A percentile compares a stretch with the other conserved stretches of the same genome.
phyloP scores from a whole-genome alignment of 2,113 vertebrate species.

The Stomatorhinus ivindoensis region DNA sequence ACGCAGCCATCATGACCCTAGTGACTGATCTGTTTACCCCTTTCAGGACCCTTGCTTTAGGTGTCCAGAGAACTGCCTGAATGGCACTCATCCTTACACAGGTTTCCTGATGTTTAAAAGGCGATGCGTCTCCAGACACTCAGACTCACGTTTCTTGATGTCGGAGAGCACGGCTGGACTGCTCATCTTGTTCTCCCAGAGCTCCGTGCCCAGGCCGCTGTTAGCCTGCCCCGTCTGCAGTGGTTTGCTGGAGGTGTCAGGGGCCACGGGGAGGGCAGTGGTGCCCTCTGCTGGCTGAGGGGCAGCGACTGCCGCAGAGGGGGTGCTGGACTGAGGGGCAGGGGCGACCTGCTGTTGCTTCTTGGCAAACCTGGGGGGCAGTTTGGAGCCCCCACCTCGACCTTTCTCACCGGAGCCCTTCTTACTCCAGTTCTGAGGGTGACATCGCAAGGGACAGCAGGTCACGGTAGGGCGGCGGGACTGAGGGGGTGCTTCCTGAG shows the following conservation, averaged over 20 bases:
- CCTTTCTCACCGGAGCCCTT: conserved; percentile 84
- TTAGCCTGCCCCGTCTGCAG: conserved; percentile 63
- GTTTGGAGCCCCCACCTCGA: conserved; percentile 79
- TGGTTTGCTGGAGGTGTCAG: conserved; percentile 69
- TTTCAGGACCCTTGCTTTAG: not conserved
- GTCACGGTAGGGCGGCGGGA: not conserved
- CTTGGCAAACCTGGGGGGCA: conserved; percentile 94
- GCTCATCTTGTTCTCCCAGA: conserved; percentile 90
- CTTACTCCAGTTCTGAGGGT: conserved; percentile 84
- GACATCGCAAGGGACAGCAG: not conserved
- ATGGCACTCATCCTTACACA: not conserved
- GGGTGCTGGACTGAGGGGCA: conserved; percentile 26
- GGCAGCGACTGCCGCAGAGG: conserved; percentile 10
- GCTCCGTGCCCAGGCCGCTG: conserved; percentile 71
- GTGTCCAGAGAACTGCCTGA: not conserved
- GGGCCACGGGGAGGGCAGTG: conserved; percentile 48
- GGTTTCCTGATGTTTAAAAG: not conserved
- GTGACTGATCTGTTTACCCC: not conserved
- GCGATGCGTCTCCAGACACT: not conserved
- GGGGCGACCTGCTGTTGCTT: conserved; percentile 58
- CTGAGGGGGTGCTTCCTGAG: too few species aligned
- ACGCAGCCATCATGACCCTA: not conserved
- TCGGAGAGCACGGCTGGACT: conserved; percentile 73
- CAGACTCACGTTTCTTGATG: conserved; percentile 86
- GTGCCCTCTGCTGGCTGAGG: conserved; percentile 52